These are phyloP conservation scores for Sebastes reedi DNA, from an alignment of 2,797 vertebrate species.

Conservation along the genomic window DNA sequence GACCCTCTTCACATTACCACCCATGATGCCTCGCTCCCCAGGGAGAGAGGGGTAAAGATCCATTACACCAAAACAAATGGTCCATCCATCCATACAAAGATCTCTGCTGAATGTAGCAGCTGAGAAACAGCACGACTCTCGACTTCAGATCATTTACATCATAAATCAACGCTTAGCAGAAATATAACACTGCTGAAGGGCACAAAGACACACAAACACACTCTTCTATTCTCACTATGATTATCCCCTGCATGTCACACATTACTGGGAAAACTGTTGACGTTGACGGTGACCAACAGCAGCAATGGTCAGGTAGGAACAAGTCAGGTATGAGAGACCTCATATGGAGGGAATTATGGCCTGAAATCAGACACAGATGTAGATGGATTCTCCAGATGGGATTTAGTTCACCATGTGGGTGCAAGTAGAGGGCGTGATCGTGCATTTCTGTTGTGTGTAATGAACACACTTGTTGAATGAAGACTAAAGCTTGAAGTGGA, in stretches of 20 bases:
- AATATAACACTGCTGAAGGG: neutral
- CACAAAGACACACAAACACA: neutral
- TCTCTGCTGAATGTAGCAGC: conserved; percentile 44
- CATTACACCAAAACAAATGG: conserved; percentile 52
- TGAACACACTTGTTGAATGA: neutral
- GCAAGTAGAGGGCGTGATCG: neutral
- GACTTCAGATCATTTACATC: conserved; percentile 7
- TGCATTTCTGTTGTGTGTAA: neutral
- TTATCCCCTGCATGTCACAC: neutral
- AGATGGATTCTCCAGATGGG: conserved; percentile 60
- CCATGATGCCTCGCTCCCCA: conserved; percentile 36
- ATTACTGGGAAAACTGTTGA: neutral
- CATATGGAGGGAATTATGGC: conserved; percentile 36
- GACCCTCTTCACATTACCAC: conserved; percentile 60
- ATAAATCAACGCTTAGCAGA: conserved; percentile 1
- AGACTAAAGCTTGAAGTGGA: too few relatives aligned
- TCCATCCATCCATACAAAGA: conserved; percentile 10
- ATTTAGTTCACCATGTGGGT: conserved; percentile 4
- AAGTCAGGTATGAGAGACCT: conserved; percentile 11
- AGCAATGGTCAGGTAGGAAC: neutral
- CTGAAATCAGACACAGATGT: conserved; percentile 54
- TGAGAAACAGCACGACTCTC: conserved; percentile 31
- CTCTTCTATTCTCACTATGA: neutral
- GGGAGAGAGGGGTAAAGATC: conserved; percentile 16
- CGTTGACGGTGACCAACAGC: neutral